Base-by-base conservation (phyloP, 1,140 invertebrate genomes). In the Drosophila neocordata region DNA sequence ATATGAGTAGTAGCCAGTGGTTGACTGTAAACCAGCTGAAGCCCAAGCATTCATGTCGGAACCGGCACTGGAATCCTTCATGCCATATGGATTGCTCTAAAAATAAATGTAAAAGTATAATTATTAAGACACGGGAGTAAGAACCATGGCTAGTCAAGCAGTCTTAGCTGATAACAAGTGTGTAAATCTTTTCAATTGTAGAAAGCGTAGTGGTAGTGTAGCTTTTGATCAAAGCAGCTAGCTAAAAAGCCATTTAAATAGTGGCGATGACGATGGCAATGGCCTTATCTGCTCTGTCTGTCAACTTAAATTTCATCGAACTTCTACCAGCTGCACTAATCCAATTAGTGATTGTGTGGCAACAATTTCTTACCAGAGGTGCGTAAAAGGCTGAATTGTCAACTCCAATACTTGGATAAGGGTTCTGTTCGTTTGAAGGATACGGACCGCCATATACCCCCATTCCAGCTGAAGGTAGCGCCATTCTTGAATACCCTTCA, bases 371-470 rank as follows among this genome's bases (percentile, higher is more conserved):
- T 94, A 99, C 98, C 95, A 98, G 91, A 44, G 97, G 97, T 48
- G 97, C 97, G 92, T 98, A 98, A 93, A 99, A 98, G 13, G 97
- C 97, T 9, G 97, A 98, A 83, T 96, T 97, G 90, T 98, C 97
- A 73, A 97, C 96, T 41, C 96, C 96, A 92, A 98, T 97, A 92
- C 96, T 97, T 1, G 96, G 96, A 90, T 98, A 98, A 11, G 96
- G 96, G 81, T 96, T 97, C 92, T 98, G 97, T 74, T 98, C 97
- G 34, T 96, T 96, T 57, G 96, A 96, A 9, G 96, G 96, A 87
- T 97, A 97, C 44, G 95, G 95, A 20, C 96, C 94, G 55, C 95
- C 95, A 90, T 96, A 96, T 74, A 96, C 94, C 15, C 94, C 93
- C 27, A 94, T 93, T 5, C 94, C 93, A 61, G 93, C 92, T 90